These are phyloP conservation scores for Globia sparganii DNA, from an alignment of 2,888 invertebrate species.

Conservation along the genomic window DNA sequence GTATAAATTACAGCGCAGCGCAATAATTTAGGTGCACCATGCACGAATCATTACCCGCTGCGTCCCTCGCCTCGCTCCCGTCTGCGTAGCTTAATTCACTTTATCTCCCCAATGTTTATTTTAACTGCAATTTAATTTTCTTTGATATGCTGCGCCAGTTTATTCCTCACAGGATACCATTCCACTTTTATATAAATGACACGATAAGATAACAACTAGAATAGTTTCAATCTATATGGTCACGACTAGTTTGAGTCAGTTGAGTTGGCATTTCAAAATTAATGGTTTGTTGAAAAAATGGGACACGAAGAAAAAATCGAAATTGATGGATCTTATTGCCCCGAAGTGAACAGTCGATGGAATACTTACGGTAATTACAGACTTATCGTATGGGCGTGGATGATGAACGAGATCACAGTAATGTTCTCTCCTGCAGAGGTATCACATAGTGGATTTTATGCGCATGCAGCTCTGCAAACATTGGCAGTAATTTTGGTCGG, in stretches of 20 bases:
- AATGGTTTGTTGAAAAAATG: slow-evolving; percentile 45
- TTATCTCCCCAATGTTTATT: slow-evolving; percentile 85
- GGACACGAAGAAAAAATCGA: slow-evolving; percentile 54
- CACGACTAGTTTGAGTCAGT: slow-evolving; percentile 29
- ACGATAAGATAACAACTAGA: slow-evolving; percentile 35
- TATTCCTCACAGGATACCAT: slow-evolving; percentile 50
- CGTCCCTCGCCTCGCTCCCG: slow-evolving; percentile 72
- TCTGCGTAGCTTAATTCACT: slow-evolving; percentile 86
- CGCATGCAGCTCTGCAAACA: slow-evolving; percentile 73
- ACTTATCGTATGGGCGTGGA: slow-evolving; percentile 82
- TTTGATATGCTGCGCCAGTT: slow-evolving; percentile 70
- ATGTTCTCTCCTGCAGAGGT: slow-evolving; percentile 76
- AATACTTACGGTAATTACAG: slow-evolving; percentile 78
- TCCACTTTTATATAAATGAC: slow-evolving; percentile 35
- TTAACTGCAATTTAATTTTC: slow-evolving; percentile 82
- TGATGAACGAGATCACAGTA: slow-evolving; percentile 82
- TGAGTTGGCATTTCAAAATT: slow-evolving; percentile 36
- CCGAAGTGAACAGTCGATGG: slow-evolving; percentile 76
- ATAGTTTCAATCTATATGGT: slow-evolving; percentile 65
- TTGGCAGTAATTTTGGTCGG: slow-evolving; percentile 79
- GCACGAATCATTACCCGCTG: slow-evolving; percentile 90
- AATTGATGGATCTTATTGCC: slow-evolving; percentile 68
- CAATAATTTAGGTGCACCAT: slow-evolving; percentile 90
- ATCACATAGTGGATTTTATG: slow-evolving; percentile 80
- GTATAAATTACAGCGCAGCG: slow-evolving; percentile 88